Base-by-base conservation (phyloP, 2,797 vertebrate genomes). In the Anguilla megastoma region DNA sequence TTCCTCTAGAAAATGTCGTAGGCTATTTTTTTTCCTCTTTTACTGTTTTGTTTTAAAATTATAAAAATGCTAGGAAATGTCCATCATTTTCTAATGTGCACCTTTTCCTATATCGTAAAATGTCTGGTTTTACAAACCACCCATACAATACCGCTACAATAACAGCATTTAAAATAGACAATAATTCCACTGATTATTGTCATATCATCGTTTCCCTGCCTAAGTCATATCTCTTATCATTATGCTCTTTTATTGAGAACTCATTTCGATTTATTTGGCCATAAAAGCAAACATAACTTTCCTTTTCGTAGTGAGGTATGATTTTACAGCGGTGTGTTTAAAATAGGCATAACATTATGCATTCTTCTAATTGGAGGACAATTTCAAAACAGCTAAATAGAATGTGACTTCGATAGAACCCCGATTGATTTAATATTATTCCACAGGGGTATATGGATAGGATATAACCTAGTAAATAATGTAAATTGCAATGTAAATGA, bases 181-280 rank as follows among this genome's bases (percentile, higher is more conserved):
- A 83, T 91, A 90, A 91, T 87, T 90, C 91, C 63, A 82, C 84
- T 90, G 91, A 89, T 91, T 74, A 90, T 90, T 89, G 91, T 88
- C 89, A 90, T 88, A 90, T 91, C 88, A 88, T 89, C 88, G 85
- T 87, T 86, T 24, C 41, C 45, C 41, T 52, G 84, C 83, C 82
- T 88, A 82, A 88, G 76, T 93, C 86, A 82, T 91, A 86, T 93
- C 92, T 93, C 91, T 93, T 93, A 95, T 94, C 93, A 85, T 60
- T 12, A 58, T 86, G 74, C 88, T 89, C 89, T 87, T 94, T 94
- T 90, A 91, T 89, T 92, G 60, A 88, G 91, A 92, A 91, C 89
- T 91, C 90, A 89, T 84, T 87, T 88, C 88, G 89, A 92, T 93
- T 93, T 90, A 92, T 92, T 50, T 89, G 87, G 36, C 84, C 90